A percentile compares a stretch with the other conserved stretches of the same genome.
Evolutionary conservation across 2,113 vertebrate genomes (phyloP).

Genomic region (Eurypyga helias): DNA sequence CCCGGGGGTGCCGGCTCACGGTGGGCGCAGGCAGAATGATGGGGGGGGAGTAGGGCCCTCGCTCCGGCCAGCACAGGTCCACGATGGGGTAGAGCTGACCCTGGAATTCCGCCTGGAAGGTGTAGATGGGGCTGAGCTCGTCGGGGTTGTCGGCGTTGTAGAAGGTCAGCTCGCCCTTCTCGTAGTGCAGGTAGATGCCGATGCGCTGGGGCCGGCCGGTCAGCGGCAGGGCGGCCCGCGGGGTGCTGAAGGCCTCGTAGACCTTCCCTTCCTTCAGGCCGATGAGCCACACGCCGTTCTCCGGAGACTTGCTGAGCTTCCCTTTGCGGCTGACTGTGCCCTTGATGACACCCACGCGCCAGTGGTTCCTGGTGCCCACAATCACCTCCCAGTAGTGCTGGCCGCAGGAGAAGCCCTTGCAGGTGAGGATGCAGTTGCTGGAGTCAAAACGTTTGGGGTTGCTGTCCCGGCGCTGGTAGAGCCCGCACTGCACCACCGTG

Average conservation of each 20-base stretch:
- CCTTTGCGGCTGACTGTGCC: constrained; percentile 80
- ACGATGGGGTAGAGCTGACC: constrained; percentile 87
- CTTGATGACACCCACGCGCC: constrained; percentile 84
- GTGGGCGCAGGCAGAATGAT: constrained; percentile 58
- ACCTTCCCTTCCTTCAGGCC: constrained; percentile 83
- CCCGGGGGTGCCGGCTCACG: neutral
- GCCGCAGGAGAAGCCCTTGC: constrained; percentile 83
- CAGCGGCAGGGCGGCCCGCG: constrained; percentile 73
- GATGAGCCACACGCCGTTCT: constrained; percentile 82
- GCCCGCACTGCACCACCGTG: constrained; percentile 78
- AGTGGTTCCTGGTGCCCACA: constrained; percentile 83
- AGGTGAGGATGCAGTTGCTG: constrained; percentile 83
- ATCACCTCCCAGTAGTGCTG: constrained; percentile 89
- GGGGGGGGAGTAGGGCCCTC: constrained; percentile 78
- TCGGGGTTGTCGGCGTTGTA: constrained; percentile 78
- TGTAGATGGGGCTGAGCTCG: constrained; percentile 81
- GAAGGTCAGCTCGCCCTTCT: constrained; percentile 81
- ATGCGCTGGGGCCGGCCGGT: constrained; percentile 68
- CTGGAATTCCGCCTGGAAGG: constrained; percentile 84
- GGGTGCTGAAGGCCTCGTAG: constrained; percentile 82
- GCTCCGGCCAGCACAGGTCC: constrained; percentile 85
- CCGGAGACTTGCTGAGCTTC: constrained; percentile 82
- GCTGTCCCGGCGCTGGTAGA: constrained; percentile 74
- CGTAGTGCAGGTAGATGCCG: constrained; percentile 84
- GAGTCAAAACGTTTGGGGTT: constrained; percentile 82